Conservation (phyloP, 2,888 invertebrate genomes). For the Catocala nupta region DNA sequence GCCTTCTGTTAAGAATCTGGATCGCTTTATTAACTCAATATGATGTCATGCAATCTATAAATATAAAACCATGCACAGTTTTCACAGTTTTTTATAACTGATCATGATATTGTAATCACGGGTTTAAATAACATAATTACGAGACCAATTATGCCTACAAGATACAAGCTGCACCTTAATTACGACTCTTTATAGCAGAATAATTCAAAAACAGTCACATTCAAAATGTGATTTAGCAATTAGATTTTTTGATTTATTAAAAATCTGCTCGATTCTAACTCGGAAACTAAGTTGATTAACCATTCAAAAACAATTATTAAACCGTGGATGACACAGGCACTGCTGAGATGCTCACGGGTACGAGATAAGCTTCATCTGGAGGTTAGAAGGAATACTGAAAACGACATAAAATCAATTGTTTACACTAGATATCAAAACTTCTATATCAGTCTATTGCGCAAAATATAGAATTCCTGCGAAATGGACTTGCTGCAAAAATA, state of each 20-base stretch:
- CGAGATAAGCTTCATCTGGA: constrained; percentile 2
- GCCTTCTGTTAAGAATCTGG: no score
- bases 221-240: background rate
- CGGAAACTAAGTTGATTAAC: background rate
- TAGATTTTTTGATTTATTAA: no score
- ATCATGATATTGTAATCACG: constrained; percentile 4
- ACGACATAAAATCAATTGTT: background rate
- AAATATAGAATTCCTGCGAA: background rate
- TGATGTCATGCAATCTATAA: no score
- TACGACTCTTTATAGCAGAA: background rate
- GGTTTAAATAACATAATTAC: background rate
- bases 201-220: background rate
- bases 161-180: background rate
- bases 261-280: background rate
- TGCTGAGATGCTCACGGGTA: background rate
- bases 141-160: no score
- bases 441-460: background rate
- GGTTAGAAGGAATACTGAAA: background rate
- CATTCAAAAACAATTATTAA: background rate
- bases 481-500: background rate
- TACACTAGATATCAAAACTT: constrained; percentile 5
- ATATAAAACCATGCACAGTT: no score
- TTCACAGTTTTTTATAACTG: background rate
- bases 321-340: background rate
- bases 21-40: no score